A percentile compares a stretch with the other conserved stretches of the same genome.
Evolutionary conservation across 2,797 vertebrate species (phyloP).

Genomic region (Propithecus perrieri): DNA sequence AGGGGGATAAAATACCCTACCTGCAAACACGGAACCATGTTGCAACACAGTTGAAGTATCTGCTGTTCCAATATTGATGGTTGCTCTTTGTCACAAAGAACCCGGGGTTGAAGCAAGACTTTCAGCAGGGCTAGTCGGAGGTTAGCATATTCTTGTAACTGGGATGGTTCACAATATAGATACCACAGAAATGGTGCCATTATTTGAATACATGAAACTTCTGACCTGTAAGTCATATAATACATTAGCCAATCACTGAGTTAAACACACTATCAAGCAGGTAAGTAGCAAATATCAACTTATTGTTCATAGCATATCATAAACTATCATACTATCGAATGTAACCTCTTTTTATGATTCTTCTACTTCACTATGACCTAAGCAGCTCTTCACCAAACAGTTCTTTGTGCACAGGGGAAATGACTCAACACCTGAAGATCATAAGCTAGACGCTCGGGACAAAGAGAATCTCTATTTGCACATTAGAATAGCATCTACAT

Average conservation of each 20-base stretch:
- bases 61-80: constrained; percentile 78
- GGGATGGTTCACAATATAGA: constrained; percentile 94
- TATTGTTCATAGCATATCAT: not conserved
- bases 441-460: not conserved
- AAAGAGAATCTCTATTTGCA: not conserved
- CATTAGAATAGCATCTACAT: not conserved
- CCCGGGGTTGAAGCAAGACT: constrained; percentile 86
- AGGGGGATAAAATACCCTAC: constrained; percentile 80
- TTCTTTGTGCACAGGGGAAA: not conserved
- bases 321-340: not conserved
- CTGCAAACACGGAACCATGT: constrained; percentile 92
- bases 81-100: constrained; percentile 56
- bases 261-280: not conserved
- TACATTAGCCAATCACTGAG: not conserved
- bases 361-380: not conserved
- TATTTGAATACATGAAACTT: constrained; percentile 88
- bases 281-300: not conserved
- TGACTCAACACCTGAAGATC: not conserved
- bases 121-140: constrained; percentile 90
- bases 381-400: not conserved
- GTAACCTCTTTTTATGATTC: not conserved
- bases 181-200: constrained; percentile 93
- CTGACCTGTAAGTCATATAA: constrained; percentile 84
- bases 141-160: constrained; percentile 88
- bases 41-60: constrained; percentile 88